Conservation (phyloP, 2,113 vertebrate species). For the Paralichthys olivaceus region DNA sequence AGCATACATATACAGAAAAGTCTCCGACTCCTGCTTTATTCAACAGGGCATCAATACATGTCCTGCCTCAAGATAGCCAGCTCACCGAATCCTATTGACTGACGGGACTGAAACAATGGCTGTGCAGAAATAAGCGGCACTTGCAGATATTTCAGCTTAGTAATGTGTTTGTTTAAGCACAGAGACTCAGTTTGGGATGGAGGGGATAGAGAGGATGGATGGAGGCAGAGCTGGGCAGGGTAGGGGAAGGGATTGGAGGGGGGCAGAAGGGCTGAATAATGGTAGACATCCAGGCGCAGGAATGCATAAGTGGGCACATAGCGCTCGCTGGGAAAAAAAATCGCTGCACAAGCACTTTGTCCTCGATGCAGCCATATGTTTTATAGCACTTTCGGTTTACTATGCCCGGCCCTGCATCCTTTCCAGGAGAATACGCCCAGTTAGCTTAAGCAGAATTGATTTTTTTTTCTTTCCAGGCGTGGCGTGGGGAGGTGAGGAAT, state of each 20-base stretch:
- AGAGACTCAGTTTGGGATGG: conserved; percentile 41
- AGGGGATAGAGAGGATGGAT: conserved; percentile 46
- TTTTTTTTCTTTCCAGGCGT: conserved; percentile 30
- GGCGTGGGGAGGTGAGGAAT: conserved; percentile 32
- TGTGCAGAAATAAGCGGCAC: conserved; percentile 47
- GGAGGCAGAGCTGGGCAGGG: conserved; percentile 40
- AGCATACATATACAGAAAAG: conserved; percentile 37
- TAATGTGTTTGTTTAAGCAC: conserved; percentile 73
- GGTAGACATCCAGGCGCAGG: conserved; percentile 60
- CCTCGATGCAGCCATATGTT: conserved; percentile 67
- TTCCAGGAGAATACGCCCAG: conserved; percentile 57
- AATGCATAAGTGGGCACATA: conserved; percentile 68
- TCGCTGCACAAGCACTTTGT: conserved; percentile 65
- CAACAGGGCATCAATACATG: conserved; percentile 57
- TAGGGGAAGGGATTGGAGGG: background rate
- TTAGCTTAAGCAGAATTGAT: conserved; percentile 69
- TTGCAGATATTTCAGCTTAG: conserved; percentile 74
- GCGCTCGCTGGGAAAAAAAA: conserved; percentile 43
- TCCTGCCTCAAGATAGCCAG: conserved; percentile 48
- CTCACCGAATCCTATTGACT: conserved; percentile 49
- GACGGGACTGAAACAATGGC: conserved; percentile 60
- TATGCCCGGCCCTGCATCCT: conserved; percentile 43
- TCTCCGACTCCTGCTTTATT: conserved; percentile 55
- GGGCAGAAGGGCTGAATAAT: conserved; percentile 64
- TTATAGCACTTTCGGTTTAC: conserved; percentile 68